Conservation (phyloP, 2,888 invertebrate genomes). For the Troides aeacus region DNA sequence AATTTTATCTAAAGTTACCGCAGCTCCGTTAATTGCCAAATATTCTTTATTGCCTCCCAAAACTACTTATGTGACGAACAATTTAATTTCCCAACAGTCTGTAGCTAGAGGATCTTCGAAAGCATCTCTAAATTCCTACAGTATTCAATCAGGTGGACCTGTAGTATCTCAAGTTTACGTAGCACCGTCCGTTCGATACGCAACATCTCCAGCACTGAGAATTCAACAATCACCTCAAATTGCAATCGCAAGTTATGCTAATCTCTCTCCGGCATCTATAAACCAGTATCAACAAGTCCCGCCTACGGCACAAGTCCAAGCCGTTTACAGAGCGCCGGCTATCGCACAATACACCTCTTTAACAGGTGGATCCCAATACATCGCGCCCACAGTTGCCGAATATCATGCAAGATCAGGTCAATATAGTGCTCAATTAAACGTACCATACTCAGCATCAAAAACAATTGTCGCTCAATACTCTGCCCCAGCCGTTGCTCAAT, state of each 20-base stretch:
- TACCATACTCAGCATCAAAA: conserved; percentile 38
- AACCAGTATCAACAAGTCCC: conserved; percentile 48
- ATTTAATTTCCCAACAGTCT: conserved; percentile 56
- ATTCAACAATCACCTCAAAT: conserved; percentile 47
- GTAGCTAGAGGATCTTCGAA: conserved; percentile 61
- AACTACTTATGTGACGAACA: conserved; percentile 58
- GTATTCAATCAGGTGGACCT: conserved; percentile 59
- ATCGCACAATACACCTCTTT: conserved; percentile 36
- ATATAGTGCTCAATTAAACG: conserved; percentile 34
- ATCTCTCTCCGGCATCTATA: conserved; percentile 24
- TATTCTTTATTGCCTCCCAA: conserved; percentile 58
- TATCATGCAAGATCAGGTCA: conserved; percentile 37
- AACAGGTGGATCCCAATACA: conserved; percentile 30
- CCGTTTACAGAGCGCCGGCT: conserved; percentile 40
- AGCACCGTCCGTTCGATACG: conserved; percentile 60
- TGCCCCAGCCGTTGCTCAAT: conserved; percentile 33
- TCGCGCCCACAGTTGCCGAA: conserved; percentile 36
- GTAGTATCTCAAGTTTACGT: conserved; percentile 72
- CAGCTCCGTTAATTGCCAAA: conserved; percentile 68
- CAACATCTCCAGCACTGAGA: conserved; percentile 59
- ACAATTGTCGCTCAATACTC: conserved; percentile 45
- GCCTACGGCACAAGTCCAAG: conserved; percentile 34
- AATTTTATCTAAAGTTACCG: conserved; percentile 72
- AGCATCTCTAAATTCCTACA: conserved; percentile 66
- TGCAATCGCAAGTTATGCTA: conserved; percentile 34